A percentile compares a stretch with the other conserved stretches of the same genome.
phyloP scores from a whole-genome alignment of 2,888 invertebrate genomes.

The Homarus gammarus region DNA sequence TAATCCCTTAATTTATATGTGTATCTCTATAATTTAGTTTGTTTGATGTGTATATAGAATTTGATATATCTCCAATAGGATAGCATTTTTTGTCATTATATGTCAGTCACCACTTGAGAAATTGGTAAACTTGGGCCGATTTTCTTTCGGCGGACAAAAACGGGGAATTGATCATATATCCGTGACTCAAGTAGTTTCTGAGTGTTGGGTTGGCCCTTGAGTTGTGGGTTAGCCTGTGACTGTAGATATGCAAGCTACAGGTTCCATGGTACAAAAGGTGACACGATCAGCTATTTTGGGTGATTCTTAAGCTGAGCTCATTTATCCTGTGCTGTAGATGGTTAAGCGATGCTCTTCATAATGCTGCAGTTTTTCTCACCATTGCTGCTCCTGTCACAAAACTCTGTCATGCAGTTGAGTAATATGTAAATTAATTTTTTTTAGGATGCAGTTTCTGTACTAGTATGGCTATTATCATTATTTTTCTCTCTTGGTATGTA shows the following conservation, averaged over 20 bases:
- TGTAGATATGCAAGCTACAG: slow-evolving; percentile 53
- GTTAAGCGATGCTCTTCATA: neutral
- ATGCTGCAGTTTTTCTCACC: neutral
- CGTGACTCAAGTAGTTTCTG: slow-evolving; percentile 12
- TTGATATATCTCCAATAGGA: neutral
- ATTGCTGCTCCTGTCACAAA: neutral
- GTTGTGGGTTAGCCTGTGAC: slow-evolving; percentile 18
- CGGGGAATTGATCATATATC: no score
- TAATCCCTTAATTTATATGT: neutral
- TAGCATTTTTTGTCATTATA: neutral
- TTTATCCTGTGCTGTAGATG: neutral
- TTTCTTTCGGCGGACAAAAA: no score
- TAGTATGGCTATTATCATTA: neutral
- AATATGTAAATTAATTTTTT: neutral
- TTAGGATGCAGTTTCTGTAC: neutral
- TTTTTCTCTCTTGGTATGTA: no score
- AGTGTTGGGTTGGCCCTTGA: slow-evolving; percentile 12
- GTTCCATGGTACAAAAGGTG: slow-evolving; percentile 53
- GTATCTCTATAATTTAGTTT: neutral
- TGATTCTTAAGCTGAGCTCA: neutral
- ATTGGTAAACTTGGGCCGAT: neutral
- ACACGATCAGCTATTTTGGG: slow-evolving; percentile 41
- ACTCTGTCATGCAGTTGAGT: neutral
- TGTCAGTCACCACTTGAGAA: neutral
- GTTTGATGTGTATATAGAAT: neutral